A percentile compares a stretch with the other conserved stretches of the same genome.
Conservation (phyloP, 2,888 invertebrate genomes). For the Entomobrya proxima region DNA sequence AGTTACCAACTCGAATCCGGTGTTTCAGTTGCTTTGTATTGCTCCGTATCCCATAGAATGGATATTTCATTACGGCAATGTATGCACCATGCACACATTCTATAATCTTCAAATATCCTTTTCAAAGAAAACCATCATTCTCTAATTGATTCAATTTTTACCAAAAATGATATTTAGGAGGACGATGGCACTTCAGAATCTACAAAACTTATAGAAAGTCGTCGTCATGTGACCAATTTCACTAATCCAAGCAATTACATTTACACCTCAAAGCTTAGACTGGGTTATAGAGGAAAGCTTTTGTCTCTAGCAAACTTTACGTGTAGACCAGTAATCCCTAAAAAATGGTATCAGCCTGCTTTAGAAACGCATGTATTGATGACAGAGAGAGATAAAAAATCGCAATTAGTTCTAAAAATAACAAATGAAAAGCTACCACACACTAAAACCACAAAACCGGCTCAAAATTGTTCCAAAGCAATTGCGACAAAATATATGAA, state of each 20-base stretch:
- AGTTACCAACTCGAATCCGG: conserved; percentile 47
- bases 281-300: conserved; percentile 53
- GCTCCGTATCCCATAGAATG: conserved; percentile 57
- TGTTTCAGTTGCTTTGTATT: conserved; percentile 39
- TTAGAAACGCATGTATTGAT: conserved; percentile 38
- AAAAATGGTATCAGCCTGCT: too few species aligned
- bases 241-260: background rate
- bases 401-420: conserved; percentile 35
- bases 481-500: background rate
- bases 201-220: conserved; percentile 2
- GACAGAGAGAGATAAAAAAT: conserved; percentile 1
- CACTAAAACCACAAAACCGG: background rate
- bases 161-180: conserved; percentile 15
- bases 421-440: background rate
- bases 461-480: background rate
- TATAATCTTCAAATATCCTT: background rate
- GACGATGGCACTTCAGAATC: conserved; percentile 49
- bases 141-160: background rate
- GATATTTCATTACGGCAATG: conserved; percentile 48
- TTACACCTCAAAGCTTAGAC: conserved; percentile 9
- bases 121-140: background rate
- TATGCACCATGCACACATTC: too few species aligned
- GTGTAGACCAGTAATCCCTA: background rate
- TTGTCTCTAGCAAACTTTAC: conserved; percentile 35
- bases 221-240: conserved; percentile 7